phyloP scores from a whole-genome alignment of 2,797 vertebrate genomes.

The Mallotus villosus region DNA sequence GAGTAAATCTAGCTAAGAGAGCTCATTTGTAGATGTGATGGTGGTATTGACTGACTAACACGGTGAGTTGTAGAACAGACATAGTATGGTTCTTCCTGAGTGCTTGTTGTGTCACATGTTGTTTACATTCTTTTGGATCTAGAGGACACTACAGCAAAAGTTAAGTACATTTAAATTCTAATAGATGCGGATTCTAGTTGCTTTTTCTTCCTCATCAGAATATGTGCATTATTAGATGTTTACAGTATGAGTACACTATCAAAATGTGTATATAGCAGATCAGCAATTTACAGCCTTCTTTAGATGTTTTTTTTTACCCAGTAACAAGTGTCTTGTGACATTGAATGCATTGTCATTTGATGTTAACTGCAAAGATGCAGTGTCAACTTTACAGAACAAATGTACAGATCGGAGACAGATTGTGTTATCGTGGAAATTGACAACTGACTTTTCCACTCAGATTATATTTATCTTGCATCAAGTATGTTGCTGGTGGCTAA shows the following conservation, averaged over 20 bases:
- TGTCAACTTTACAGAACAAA: slow-evolving; percentile 60
- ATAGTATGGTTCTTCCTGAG: slow-evolving; percentile 61
- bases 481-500: slow-evolving; percentile 60
- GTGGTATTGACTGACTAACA: slow-evolving; percentile 64
- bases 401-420: slow-evolving; percentile 44
- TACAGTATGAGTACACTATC: slow-evolving; percentile 54
- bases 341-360: slow-evolving; percentile 25
- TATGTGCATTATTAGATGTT: slow-evolving; percentile 56
- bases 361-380: slow-evolving; percentile 35
- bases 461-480: slow-evolving; percentile 62
- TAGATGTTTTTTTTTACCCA: slow-evolving; percentile 24
- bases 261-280: slow-evolving; percentile 38
- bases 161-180: slow-evolving; percentile 30
- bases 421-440: slow-evolving; percentile 34
- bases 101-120: slow-evolving; percentile 72
- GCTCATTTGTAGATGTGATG: slow-evolving; percentile 37
- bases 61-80: slow-evolving; percentile 53
- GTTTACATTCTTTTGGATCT: slow-evolving; percentile 69
- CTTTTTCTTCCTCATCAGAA: slow-evolving; percentile 44
- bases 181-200: too few relatives aligned
- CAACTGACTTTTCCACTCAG: slow-evolving; percentile 46
- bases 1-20: slow-evolving; percentile 52
- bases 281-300: slow-evolving; percentile 50
- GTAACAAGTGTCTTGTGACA: slow-evolving; percentile 30
- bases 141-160: slow-evolving; percentile 52